Percentiles rank a stretch among this genome's conserved stretches.
These are phyloP conservation scores for Cyphomyrus discorhynchus DNA, from an alignment of 2,113 vertebrate species.

Conservation along the genomic window DNA sequence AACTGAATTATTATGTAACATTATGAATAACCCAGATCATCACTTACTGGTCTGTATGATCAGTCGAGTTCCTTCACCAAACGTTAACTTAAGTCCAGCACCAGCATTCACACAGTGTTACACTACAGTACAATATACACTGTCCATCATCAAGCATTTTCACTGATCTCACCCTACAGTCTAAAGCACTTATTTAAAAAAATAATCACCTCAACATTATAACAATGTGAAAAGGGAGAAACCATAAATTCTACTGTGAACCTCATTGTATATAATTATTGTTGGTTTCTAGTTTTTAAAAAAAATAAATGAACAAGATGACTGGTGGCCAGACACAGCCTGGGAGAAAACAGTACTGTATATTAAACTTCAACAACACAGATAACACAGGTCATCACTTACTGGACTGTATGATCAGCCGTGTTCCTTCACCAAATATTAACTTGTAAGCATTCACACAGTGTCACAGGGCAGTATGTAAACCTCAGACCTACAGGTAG, in stretches of 20 bases:
- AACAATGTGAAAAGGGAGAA: not conserved
- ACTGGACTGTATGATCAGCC: constrained; percentile 31
- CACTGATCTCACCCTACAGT: not conserved
- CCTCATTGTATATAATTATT: no score
- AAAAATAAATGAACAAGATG: not conserved
- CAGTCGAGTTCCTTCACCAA: constrained; percentile 10
- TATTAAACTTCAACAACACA: not conserved
- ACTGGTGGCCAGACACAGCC: not conserved
- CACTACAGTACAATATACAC: not conserved
- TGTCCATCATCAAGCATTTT: not conserved
- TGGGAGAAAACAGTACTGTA: not conserved
- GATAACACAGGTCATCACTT: not conserved
- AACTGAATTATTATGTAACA: not conserved
- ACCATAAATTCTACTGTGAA: not conserved
- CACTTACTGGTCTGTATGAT: not conserved
- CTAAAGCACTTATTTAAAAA: not conserved
- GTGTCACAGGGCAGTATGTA: constrained; percentile 4
- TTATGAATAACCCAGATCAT: not conserved
- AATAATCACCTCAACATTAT: not conserved
- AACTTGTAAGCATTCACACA: constrained; percentile 25
- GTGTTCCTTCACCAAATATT: constrained; percentile 44
- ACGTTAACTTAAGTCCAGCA: not conserved
- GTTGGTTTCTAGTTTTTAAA: no score
- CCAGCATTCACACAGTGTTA: constrained; percentile 11
- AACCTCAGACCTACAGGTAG: not conserved